Evolutionary conservation across 2,888 invertebrate species (phyloP), one percentile per base, ranked within the genome.

Genomic region (Limnephilus rhombicus): DNA sequence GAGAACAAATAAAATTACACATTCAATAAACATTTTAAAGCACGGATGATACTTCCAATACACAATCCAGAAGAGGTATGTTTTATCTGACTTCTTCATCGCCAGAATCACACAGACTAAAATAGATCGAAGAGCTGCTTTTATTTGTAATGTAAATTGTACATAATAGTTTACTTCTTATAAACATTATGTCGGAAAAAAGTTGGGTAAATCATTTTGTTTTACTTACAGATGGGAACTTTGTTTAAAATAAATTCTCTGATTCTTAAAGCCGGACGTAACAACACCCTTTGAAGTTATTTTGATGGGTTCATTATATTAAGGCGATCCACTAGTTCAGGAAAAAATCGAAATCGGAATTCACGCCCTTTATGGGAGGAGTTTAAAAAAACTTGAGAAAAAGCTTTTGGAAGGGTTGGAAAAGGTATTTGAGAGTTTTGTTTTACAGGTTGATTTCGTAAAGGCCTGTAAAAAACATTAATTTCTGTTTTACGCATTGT

Each of bases 1-100:
- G 53, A 82, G 81, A 81, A 88, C 87, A 87, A 53, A 91, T 91
- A 88, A 91, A 91, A 91, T 87, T 49, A 91, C 81, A 82, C 91
- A 91, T 87, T 87, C 81, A 91, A 91, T 88, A 81, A 82, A 82
- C 87, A 91, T 41, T 85, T 90, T 90, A 85, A 85, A 85, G 85
- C 80, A 68, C 90, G 86, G n/a, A 68, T 68, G 86, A 41, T 45
- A 45, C 86, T 45, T 49, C 86, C 83, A 83, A 83, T 83, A 83
- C 41, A 83, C 34, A 83, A 68, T 68, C 68, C 68, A 68, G 68
- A 68, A 68, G 68, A 68, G 68, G 68, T 68, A 9, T 68, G 68
- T 68, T 68, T 68, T 68, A 68, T 68, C 68, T 68, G 68, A 68
- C 24, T 68, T 68, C 68, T 9, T 41, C 85, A 24, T 0, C 11